Evolutionary conservation across 1,140 invertebrate species (phyloP), one percentile per base, ranked within the genome.

Genomic region (Lasaia peninsularis): DNA sequence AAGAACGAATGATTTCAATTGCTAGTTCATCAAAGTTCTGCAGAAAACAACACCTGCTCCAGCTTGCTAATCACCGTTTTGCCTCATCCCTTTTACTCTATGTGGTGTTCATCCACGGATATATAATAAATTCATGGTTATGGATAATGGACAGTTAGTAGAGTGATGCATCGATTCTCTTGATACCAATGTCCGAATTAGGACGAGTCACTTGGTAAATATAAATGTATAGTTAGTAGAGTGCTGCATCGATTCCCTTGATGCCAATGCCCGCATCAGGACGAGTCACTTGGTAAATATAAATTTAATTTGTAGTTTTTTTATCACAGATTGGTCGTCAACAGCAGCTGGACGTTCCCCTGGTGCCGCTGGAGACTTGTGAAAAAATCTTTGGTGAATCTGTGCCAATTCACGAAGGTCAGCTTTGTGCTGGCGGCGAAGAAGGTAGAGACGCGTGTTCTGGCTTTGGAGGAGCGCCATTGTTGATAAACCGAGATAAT

Each of bases 381-480:
- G 77, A 86, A 35, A 71, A 80, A 1, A 75, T 92, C 3, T 93
- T 92, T 62, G 90, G 91, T 0, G 78, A 80, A 12, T 89, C 90
- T 0, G 83, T 92, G 2, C 91, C 91, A 0, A 86, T 93, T 5
- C 83, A 89, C 14, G 91, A 93, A 31, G 90, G 92, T 0, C 92
- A 94, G 70, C 73, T 94, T 50, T 94, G 93, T 64, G 93, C 92
- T 8, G 93, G 93, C 0, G 93, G 93, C 0, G 92, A 94, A 67
- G 86, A 79, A 49, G 91, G 90, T 1, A 89, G 91, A 51, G 93
- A 94, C 75, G 93, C 93, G 0, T 94, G 93, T 60, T 91, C 92
- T 7, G 93, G 93, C 1, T 94, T 94, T 65, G 93, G 93, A 4
- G 93, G 93, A 7, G 91, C 93, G 0, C 93, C 93, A 0, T 74